Evolutionary conservation across 2,888 invertebrate species (phyloP), one percentile per base, ranked within the genome.

Genomic region (Allolobophora icterica): DNA sequence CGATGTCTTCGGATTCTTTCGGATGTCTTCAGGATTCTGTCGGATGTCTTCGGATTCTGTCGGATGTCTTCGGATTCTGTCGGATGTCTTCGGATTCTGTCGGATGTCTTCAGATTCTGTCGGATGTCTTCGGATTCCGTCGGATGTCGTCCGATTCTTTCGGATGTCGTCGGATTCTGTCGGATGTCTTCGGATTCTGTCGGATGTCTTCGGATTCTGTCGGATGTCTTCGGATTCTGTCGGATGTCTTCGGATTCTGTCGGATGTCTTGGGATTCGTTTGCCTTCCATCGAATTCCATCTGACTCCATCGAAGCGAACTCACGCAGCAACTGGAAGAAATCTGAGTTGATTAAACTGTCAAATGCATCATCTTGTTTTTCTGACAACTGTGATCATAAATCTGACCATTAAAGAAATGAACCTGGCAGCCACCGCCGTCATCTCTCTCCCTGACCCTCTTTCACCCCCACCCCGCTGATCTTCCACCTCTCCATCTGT

Each of bases 401-500:
- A 71, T 71, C 71, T 71, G 71, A n/a, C 71, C 71, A 71, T 71
- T 71, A 71, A 71, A 71, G 71, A 71, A 71, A 71, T 71, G 71
- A 71, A 71, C 71, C 24, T n/a, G n/a, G 30, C 71, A n/a, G 3
- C 71, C 71, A 71, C 71, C 0, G 30, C 11, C 71, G 71, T 8
- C 71, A n/a, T 71, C 71, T 71, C 58, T 58, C 11, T 38, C 38
- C 38, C 38, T 38, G 38, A 38, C 38, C 38, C 38, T 38, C 38
- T 3, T 38, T 38, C 38, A 38, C 38, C 38, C 38, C n/a, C 8
- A 5, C 38, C 38, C 71, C 71, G 71, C 8, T n/a, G 71, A 30
- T 71, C 71, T 71, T 71, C n/a, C 71, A 71, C 71, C 71, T 71
- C 11, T 71, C 71, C 71, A 13, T 71, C 71, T 71, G 71, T 13